Evolutionary conservation across 1,140 invertebrate genomes (phyloP), one percentile per base, ranked within the genome.

Genomic region (Scaptomyza montana): DNA sequence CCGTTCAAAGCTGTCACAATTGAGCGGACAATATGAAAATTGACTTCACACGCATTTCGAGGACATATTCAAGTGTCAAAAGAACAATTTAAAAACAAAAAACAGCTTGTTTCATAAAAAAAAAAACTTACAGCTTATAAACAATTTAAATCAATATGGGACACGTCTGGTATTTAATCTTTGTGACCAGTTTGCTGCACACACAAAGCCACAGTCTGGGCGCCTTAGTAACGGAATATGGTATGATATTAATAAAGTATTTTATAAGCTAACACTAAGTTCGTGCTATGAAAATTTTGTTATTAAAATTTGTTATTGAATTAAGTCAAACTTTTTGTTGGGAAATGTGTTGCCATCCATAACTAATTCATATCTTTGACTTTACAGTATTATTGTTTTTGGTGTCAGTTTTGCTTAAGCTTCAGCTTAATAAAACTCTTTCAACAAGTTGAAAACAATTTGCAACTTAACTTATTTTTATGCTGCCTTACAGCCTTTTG

Each of bases 111-210:
- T n/a, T n/a, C n/a, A 9, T 13, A 43, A 57, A 45, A 43, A 43
- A 43, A 43, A 43, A 43, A 12, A 43, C 39, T 43, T 10, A 7
- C 16, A 53, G 10, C 16, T 33, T 19, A n/a, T 36, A 25, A 10
- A 39, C 33, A 43, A 61, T 39, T 53, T 13, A 41, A 39, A 13
- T 16, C 33, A 70, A 69, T 49, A 87, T 87, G 82, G 76, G 54
- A 30, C 75, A 65, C 65, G 65, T 86, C 77, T 86, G 82, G 82
- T 78, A 75, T 64, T 71, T 86, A 33, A 30, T 86, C 47, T 73
- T 87, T 56, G 79, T 86, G 69, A 72, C 68, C 57, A 77, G 84
- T 47, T 73, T 87, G 79, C 76, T 86, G 75, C 78, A 86, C 30
- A 78, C 68, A 8, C 78, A 86, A 50, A 77, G 78, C 49, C 84